A percentile compares a stretch with the other conserved stretches of the same genome.
phyloP scores from a whole-genome alignment of 1,140 invertebrate species.

The Acromyrmex heyeri region DNA sequence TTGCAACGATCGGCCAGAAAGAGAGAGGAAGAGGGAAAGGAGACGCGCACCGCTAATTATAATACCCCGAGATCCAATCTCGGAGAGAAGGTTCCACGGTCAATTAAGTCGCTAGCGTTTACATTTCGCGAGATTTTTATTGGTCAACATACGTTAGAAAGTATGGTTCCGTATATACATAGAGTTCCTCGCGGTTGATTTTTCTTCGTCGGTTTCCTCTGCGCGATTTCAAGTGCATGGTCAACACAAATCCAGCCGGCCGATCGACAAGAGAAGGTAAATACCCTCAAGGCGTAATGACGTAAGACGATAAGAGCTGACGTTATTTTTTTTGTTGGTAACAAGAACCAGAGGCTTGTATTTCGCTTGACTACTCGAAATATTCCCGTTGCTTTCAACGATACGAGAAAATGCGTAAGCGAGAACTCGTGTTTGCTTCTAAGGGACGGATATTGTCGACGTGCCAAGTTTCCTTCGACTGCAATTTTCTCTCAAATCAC shows the following conservation, averaged over 20 bases:
- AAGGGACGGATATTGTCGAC: not conserved
- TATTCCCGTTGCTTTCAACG: not conserved
- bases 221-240: constrained; percentile 45
- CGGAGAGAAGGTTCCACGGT: constrained; percentile 18
- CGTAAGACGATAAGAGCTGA: constrained; percentile 53
- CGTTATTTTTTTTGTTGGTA: constrained; percentile 15
- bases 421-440: not conserved
- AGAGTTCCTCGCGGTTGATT: not conserved
- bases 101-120: constrained; percentile 40
- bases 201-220: constrained; percentile 3
- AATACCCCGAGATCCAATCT: constrained; percentile 41
- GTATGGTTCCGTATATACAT: not conserved
- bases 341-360: not conserved
- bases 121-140: constrained; percentile 24
- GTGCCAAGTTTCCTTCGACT: not conserved
- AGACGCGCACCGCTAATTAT: constrained; percentile 37
- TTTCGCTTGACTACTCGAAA: constrained; percentile 21
- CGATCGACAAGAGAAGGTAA: constrained; percentile 16
- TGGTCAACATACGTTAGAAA: constrained; percentile 20
- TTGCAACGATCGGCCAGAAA: constrained; percentile 11
- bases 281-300: constrained; percentile 38
- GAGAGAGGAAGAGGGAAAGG: not conserved
- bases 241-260: constrained; percentile 30
- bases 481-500: not conserved
- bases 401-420: not conserved